Evolutionary conservation across 2,113 vertebrate genomes (phyloP).

Genomic region (Turdus rufiventris): DNA sequence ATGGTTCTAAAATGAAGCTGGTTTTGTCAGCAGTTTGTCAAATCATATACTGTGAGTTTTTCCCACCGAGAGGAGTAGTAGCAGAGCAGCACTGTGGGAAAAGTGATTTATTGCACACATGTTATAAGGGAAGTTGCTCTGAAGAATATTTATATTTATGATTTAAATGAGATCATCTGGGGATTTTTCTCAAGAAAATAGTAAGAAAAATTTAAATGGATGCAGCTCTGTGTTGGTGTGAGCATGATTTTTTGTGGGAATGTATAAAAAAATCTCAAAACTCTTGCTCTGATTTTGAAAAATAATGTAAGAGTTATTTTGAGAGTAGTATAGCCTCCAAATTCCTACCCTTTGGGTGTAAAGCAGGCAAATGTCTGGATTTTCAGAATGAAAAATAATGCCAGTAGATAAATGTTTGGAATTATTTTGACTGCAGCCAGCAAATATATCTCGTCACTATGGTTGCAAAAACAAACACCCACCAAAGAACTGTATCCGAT

Average conservation of each 20-base stretch:
- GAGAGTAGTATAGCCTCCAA: neutral
- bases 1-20: neutral
- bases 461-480: conserved; percentile 64
- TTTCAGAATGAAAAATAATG: neutral
- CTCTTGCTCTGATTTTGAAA: neutral
- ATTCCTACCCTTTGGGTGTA: conserved; percentile 23
- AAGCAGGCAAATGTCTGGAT: conserved; percentile 21
- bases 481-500: conserved; percentile 4
- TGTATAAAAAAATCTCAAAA: neutral
- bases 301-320: conserved; percentile 6
- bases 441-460: conserved; percentile 63
- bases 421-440: conserved; percentile 48
- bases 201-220: neutral
- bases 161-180: neutral
- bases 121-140: neutral
- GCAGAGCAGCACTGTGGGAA: neutral
- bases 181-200: neutral
- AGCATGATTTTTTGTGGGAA: neutral
- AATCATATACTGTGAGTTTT: neutral
- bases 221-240: neutral
- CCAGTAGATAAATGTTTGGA: conserved; percentile 57
- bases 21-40: conserved; percentile 23
- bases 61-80: neutral
- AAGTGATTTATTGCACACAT: neutral
- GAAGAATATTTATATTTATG: neutral